Evolutionary conservation across 2,113 vertebrate species (phyloP), one percentile per base, ranked within the genome.

Genomic region (Caracal caracal): DNA sequence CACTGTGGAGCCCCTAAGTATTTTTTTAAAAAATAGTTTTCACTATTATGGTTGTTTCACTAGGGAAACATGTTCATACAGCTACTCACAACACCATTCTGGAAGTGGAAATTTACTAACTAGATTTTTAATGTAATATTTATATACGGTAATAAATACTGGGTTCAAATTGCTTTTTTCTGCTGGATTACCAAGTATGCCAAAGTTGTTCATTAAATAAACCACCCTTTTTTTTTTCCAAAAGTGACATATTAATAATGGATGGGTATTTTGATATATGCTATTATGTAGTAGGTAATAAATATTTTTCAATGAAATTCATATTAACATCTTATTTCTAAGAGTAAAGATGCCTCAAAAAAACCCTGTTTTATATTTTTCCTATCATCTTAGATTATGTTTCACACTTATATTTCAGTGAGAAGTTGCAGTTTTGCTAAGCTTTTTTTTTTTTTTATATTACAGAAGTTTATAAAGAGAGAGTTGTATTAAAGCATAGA

Each of bases 151-250:
- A 75, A 85, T 70, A 90, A 83, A 78, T 94, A 88, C 15, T 51
- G 9, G 9, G 37, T 71, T 93, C 84, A 81, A 81, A 35, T 59
- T 83, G 26, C 28, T 83, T 93, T 81, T 61, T 26, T 94, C 24
- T 81, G 43, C 40, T 84, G 43, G 16, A 68, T 87, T 88, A 85
- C 7, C 10, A 47, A 37, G 47, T 51, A 81, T 87, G 9, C 53
- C 61, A 73, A 82, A 86, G n/a, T 12, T 65, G 71, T 90, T 93
- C 95, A 73, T 75, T 96, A 66, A 96, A n/a, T 87, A 95, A 96
- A 56, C 17, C 43, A 90, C n/a, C 6, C 17, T 87, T 84, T 88
- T 83, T 87, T 80, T 88, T 83, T 37, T n/a, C 53, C 83, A 7
- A 61, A 93, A 88, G 33, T 89, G 65, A 66, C 35, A 9, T 94